These are phyloP conservation scores for Gracilinanus agilis DNA, from an alignment of 2,113 vertebrate species.

Conservation along the genomic window DNA sequence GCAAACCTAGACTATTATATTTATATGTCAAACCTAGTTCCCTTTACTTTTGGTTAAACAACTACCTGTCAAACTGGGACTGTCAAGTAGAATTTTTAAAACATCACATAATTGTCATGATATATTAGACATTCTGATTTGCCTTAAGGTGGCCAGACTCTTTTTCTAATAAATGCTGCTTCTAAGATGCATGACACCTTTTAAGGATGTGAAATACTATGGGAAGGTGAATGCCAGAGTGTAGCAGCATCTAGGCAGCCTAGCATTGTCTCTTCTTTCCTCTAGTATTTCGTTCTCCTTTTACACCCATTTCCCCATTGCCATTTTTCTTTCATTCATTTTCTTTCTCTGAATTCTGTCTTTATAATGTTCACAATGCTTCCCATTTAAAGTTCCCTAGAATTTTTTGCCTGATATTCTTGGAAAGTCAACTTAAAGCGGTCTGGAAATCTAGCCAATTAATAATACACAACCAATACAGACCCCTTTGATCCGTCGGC, in stretches of 20 bases:
- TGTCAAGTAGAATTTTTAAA: slow-evolving; percentile 44
- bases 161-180: background rate
- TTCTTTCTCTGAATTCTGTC: background rate
- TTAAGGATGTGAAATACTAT: background rate
- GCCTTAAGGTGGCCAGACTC: background rate
- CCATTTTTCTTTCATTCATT: background rate
- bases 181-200: background rate
- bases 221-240: background rate
- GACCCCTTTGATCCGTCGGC: background rate
- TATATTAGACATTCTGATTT: background rate
- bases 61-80: background rate
- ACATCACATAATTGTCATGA: background rate
- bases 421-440: background rate
- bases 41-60: slow-evolving; percentile 25
- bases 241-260: background rate
- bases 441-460: background rate
- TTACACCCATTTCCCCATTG: background rate
- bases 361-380: background rate
- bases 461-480: background rate
- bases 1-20: slow-evolving; percentile 24
- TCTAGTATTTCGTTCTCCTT: background rate
- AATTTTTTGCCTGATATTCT: background rate
- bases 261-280: background rate
- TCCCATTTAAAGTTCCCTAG: background rate
- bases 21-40: slow-evolving; percentile 3